A percentile compares a stretch with the other conserved stretches of the same genome.
Evolutionary conservation across 1,140 invertebrate species (phyloP).

Genomic region (Mya arenaria): DNA sequence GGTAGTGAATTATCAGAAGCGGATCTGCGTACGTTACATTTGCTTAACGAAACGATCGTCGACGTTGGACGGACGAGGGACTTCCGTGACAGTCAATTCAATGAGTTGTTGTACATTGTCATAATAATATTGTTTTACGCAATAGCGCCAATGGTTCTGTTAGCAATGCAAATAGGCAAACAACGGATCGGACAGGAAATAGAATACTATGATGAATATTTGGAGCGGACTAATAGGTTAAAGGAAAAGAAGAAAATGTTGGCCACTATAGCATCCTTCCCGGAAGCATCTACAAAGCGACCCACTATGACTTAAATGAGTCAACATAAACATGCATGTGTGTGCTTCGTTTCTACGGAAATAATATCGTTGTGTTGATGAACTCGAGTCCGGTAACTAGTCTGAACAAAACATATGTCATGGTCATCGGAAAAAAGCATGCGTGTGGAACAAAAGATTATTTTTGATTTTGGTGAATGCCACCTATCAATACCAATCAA

Average conservation of each 20-base stretch:
- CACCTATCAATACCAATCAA: too few species aligned
- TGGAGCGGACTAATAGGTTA: constrained; percentile 69
- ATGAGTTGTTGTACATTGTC: constrained; percentile 77
- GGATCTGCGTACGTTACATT: constrained; percentile 32
- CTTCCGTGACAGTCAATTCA: constrained; percentile 73
- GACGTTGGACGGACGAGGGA: constrained; percentile 59
- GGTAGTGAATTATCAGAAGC: constrained; percentile 17
- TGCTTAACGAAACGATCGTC: constrained; percentile 68
- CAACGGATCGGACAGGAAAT: constrained; percentile 70
- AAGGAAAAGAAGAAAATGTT: constrained; percentile 58
- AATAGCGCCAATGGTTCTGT: constrained; percentile 75
- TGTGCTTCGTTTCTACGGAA: too few species aligned
- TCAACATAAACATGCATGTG: too few species aligned
- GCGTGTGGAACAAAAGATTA: too few species aligned
- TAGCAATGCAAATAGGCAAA: constrained; percentile 75
- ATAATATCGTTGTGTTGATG: too few species aligned
- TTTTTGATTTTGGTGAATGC: too few species aligned
- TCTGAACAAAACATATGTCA: too few species aligned
- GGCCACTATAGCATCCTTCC: constrained; percentile 33
- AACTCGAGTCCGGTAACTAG: too few species aligned
- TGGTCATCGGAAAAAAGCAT: too few species aligned
- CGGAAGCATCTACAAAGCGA: constrained; percentile 11
- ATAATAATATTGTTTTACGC: constrained; percentile 78
- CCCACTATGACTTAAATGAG: too few species aligned
- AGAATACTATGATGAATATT: constrained; percentile 77